Percentiles rank a stretch among this genome's conserved stretches.
phyloP scores from a whole-genome alignment of 1,140 invertebrate genomes.

The Pectinophora gossypiella region DNA sequence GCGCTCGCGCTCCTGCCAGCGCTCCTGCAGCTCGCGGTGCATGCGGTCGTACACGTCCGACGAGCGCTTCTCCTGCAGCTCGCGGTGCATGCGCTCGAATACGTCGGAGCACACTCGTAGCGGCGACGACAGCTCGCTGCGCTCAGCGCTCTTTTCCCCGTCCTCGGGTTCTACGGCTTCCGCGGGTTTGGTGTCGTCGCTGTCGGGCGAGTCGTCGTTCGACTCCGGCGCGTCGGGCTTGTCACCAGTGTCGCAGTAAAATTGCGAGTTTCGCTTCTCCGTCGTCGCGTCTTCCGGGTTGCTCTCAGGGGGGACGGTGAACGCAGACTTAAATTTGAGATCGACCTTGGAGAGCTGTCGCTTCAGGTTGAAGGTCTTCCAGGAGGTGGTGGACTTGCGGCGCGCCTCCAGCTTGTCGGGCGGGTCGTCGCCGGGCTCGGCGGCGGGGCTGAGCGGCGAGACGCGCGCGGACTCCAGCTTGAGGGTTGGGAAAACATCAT shows the following conservation, averaged over 20 bases:
- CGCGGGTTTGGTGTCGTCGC: constrained; percentile 28
- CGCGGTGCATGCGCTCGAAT: constrained; percentile 54
- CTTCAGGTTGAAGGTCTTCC: constrained; percentile 84
- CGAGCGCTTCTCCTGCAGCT: constrained; percentile 43
- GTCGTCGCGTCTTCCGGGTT: constrained; percentile 29
- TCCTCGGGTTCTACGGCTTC: constrained; percentile 21
- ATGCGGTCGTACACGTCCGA: constrained; percentile 61
- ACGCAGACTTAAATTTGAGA: constrained; percentile 84
- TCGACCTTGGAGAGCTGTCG: constrained; percentile 88
- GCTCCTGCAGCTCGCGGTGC: constrained; percentile 59
- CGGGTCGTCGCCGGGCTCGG: constrained; percentile 36
- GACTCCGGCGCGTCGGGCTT: constrained; percentile 33
- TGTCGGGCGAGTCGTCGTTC: constrained; percentile 30
- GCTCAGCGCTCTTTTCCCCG: constrained; percentile 21
- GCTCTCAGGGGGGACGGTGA: constrained; percentile 70
- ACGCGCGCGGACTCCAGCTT: constrained; percentile 50
- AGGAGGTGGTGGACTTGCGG: constrained; percentile 79
- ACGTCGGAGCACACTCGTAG: constrained; percentile 45
- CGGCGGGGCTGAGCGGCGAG: constrained; percentile 31
- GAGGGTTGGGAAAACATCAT: constrained; percentile 41
- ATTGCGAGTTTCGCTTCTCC: constrained; percentile 60
- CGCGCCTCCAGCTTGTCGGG: constrained; percentile 40
- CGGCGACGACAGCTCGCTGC: constrained; percentile 35
- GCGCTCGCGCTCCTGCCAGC: constrained; percentile 43
- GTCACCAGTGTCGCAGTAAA: constrained; percentile 64